phyloP scores from a whole-genome alignment of 2,113 vertebrate genomes.

The Thymallus thymallus region DNA sequence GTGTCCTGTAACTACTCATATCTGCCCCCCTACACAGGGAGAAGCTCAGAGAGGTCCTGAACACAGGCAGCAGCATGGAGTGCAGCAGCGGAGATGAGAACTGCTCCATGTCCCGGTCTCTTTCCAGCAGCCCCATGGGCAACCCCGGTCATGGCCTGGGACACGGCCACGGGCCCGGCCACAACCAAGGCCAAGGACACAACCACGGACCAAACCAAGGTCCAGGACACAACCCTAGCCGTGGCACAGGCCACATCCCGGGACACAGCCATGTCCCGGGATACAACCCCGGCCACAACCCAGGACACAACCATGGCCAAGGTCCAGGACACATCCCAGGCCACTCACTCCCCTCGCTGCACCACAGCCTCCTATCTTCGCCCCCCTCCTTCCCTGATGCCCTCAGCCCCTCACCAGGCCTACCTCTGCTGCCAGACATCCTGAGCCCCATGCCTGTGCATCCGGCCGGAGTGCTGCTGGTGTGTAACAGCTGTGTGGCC shows the following conservation, averaged over 20 bases:
- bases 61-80: constrained; percentile 73
- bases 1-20: no score
- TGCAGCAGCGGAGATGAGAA: constrained; percentile 68
- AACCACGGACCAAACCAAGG: constrained; percentile 61
- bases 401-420: constrained; percentile 62
- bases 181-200: not conserved
- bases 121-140: constrained; percentile 66
- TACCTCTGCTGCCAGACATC: constrained; percentile 74
- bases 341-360: constrained; percentile 63
- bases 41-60: constrained; percentile 91
- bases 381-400: constrained; percentile 64
- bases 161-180: not conserved
- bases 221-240: constrained; percentile 47
- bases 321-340: constrained; percentile 58
- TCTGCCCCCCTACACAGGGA: constrained; percentile 71
- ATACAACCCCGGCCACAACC: constrained; percentile 2
- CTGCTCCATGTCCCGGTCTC: constrained; percentile 66
- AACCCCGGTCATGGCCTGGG: constrained; percentile 17
- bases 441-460: constrained; percentile 81
- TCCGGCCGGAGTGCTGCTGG: constrained; percentile 89
- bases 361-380: constrained; percentile 38
- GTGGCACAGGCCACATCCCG: constrained; percentile 14
- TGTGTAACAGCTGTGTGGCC: constrained; percentile 92
- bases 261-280: constrained; percentile 11
- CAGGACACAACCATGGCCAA: constrained; percentile 15